Evolutionary conservation across 1,140 invertebrate genomes (phyloP), one percentile per base, ranked within the genome.

Genomic region (Brachionus rotundiformis): DNA sequence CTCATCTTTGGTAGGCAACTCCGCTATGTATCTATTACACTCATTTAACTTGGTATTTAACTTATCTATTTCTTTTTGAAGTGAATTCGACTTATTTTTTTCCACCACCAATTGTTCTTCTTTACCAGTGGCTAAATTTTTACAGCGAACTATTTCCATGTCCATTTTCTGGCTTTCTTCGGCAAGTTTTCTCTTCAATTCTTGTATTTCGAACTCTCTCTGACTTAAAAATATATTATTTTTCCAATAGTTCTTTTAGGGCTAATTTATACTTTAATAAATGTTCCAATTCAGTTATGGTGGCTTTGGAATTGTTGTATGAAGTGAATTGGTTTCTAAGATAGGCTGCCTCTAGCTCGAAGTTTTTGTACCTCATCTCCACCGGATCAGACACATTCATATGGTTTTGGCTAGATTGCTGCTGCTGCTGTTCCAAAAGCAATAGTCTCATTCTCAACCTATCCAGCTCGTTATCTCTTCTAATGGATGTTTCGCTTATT

Each of bases 151-250:
- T 5, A 73, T 44, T 44, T 73, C 68, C 11, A 10, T 19, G 0
- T 73, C 68, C 13, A 73, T 44, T 19, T 73, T 44, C 2, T 44
- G 33, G 29, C 19, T 73, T 8, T 73, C 39, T 11, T 73, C 68
- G 13, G 36, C n/a, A 27, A 25, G 27, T 31, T 73, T 73, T 27
- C 19, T 44, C 36, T 73, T 73, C 33, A 73, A 23, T 27, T 73
- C 68, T 73, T 73, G 68, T 25, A 73, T 73, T 73, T 73, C 68
- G 19, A 44, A 73, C 44, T 73, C 68, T 73, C 68, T 73, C n/a
- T 73, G 68, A 73, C 33, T 71, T n/a, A 27, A 11, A 27, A 63
- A 63, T n/a, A 49, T 16, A 23, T 19, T 5, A 6, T 54, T 54
- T 23, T 23, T 16, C 10, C 4, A 19, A 25, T 19, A 5, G 8